A percentile compares a stretch with the other conserved stretches of the same genome.
phyloP scores from a whole-genome alignment of 2,797 vertebrate species.

The Acomys russatus region DNA sequence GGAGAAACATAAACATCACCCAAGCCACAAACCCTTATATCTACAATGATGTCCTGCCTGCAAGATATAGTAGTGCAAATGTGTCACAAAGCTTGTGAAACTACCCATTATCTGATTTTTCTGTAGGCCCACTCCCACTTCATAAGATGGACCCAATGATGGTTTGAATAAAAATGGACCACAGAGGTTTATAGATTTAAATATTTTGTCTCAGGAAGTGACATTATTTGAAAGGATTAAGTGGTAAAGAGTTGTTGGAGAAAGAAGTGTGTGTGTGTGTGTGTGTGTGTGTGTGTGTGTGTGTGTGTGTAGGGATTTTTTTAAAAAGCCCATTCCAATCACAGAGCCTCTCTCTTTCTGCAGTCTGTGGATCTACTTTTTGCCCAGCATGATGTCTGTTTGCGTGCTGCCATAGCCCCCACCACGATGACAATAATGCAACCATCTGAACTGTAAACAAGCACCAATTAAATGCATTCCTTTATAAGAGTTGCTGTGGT shows the following conservation, averaged over 20 bases:
- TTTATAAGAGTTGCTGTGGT: not conserved
- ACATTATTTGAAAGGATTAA: not conserved
- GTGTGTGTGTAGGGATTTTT: too few species aligned
- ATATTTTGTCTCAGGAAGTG: not conserved
- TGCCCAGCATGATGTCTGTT: not conserved
- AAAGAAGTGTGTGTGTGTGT: not conserved
- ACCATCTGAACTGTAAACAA: not conserved
- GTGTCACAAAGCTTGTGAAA: not conserved
- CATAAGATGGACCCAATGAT: not conserved
- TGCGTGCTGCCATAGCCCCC: not conserved
- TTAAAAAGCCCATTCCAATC: not conserved
- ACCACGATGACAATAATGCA: not conserved
- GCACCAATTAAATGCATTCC: not conserved
- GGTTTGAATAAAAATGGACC: not conserved
- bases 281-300: too few species aligned
- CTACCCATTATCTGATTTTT: not conserved
- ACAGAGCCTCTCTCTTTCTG: not conserved
- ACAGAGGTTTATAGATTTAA: not conserved
- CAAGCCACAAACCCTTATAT: not conserved
- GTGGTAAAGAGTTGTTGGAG: not conserved
- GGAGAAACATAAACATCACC: not conserved
- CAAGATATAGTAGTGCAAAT: not conserved
- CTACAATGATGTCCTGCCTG: not conserved
- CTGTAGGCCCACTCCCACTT: not conserved
- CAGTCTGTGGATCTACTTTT: not conserved